Percentiles rank a stretch among this genome's conserved stretches.
Conservation (phyloP, 1,140 invertebrate species). For the Trissolcus basalis region DNA sequence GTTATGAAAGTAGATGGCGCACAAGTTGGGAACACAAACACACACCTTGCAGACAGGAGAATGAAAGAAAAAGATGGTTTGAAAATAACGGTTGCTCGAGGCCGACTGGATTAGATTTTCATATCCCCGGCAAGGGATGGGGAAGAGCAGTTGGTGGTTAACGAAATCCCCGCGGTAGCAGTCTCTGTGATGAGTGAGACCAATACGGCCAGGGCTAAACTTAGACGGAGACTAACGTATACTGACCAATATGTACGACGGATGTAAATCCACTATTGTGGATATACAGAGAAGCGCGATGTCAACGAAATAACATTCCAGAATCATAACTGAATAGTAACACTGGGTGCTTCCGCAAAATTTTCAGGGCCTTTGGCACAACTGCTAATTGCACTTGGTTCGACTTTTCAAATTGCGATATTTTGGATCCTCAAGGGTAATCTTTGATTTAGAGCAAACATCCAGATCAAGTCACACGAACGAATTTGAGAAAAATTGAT, state of each 20-base stretch:
- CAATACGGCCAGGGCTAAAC: slow-evolving; percentile 75
- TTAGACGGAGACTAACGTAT: slow-evolving; percentile 68
- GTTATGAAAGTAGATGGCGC: background rate
- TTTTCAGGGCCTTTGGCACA: slow-evolving; percentile 45
- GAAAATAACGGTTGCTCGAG: slow-evolving; percentile 49
- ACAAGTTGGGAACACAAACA: slow-evolving; percentile 10
- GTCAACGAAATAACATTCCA: slow-evolving; percentile 47
- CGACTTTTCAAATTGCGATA: slow-evolving; percentile 27
- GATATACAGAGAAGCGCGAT: slow-evolving; percentile 30
- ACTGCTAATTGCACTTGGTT: slow-evolving; percentile 40
- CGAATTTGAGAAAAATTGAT: no score
- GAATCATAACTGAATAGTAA: slow-evolving; percentile 17
- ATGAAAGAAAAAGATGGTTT: slow-evolving; percentile 26
- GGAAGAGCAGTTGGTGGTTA: slow-evolving; percentile 61
- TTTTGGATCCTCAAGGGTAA: slow-evolving; percentile 31
- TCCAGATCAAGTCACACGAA: no score
- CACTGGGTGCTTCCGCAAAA: slow-evolving; percentile 24
- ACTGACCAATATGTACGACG: slow-evolving; percentile 67
- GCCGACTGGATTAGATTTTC: slow-evolving; percentile 64
- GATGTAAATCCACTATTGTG: slow-evolving; percentile 57
- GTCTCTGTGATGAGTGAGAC: slow-evolving; percentile 60
- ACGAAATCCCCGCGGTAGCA: slow-evolving; percentile 54
- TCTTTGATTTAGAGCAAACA: background rate
- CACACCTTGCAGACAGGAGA: slow-evolving; percentile 41
- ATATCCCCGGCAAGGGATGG: slow-evolving; percentile 48